Evolutionary conservation across 2,113 vertebrate species (phyloP).

Genomic region (Lophochroa leadbeateri): DNA sequence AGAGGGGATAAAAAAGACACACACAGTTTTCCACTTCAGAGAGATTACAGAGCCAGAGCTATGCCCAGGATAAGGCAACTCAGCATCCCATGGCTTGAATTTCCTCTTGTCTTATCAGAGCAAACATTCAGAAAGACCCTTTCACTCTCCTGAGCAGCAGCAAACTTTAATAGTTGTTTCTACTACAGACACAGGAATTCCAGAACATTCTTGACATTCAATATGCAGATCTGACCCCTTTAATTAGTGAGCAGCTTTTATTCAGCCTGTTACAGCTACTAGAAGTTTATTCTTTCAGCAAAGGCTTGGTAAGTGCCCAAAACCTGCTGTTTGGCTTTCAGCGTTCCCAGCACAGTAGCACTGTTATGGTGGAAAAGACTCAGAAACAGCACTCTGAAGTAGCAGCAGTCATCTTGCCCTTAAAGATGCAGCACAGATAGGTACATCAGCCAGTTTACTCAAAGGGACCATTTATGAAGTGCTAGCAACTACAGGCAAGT

Average conservation of each 20-base stretch:
- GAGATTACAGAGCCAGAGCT: background rate
- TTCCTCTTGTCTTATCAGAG: background rate
- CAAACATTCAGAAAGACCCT: background rate
- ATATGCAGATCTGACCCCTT: background rate
- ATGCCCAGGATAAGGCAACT: background rate
- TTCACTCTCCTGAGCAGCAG: background rate
- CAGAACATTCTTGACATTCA: constrained; percentile 12
- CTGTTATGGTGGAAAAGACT: background rate
- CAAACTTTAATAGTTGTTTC: background rate
- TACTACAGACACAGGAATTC: background rate
- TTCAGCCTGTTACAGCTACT: background rate
- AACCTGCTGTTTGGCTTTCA: background rate
- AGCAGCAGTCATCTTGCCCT: background rate
- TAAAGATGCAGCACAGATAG: background rate
- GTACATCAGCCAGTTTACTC: background rate
- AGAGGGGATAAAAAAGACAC: background rate
- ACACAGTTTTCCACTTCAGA: background rate
- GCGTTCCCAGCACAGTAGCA: background rate
- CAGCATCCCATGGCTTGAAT: background rate
- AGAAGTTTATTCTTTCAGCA: constrained; percentile 22
- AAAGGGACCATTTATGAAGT: background rate
- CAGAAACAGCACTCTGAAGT: background rate
- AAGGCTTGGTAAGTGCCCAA: constrained; percentile 5
- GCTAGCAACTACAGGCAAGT: background rate
- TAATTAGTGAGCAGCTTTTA: background rate